phyloP scores from a whole-genome alignment of 2,113 vertebrate species.

The Eulacestoma nigropectus region DNA sequence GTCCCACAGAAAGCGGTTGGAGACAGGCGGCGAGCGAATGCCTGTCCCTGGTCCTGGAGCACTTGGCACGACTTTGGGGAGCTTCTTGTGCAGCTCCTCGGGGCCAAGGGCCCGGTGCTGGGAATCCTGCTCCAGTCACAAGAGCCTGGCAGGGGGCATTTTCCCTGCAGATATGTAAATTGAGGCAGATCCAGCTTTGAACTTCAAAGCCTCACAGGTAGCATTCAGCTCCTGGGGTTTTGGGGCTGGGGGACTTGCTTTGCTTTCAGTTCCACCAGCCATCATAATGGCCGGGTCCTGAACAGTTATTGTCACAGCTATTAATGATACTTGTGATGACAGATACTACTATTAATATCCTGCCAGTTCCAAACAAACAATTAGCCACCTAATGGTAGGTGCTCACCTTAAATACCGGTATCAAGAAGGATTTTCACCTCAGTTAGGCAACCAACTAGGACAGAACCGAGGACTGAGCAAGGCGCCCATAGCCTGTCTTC shows the following conservation, averaged over 20 bases:
- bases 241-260: neutral
- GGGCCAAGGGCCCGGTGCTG: rapidly evolving
- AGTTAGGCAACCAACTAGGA: neutral
- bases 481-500: neutral
- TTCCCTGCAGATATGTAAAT: neutral
- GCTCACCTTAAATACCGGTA: neutral
- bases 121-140: neutral
- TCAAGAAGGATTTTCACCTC: neutral
- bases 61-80: neutral
- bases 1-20: neutral
- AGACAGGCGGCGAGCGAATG: rapidly evolving
- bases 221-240: neutral
- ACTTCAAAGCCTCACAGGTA: neutral
- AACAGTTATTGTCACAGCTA: neutral
- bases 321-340: neutral
- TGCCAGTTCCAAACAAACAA: neutral
- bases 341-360: neutral
- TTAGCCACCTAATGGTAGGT: neutral
- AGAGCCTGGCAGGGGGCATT: rapidly evolving
- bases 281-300: neutral
- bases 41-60: neutral
- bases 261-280: neutral
- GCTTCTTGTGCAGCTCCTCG: neutral
- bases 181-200: neutral
- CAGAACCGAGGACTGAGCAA: neutral